Conservation (phyloP, 2,113 vertebrate species). For the Alethe castanea region DNA sequence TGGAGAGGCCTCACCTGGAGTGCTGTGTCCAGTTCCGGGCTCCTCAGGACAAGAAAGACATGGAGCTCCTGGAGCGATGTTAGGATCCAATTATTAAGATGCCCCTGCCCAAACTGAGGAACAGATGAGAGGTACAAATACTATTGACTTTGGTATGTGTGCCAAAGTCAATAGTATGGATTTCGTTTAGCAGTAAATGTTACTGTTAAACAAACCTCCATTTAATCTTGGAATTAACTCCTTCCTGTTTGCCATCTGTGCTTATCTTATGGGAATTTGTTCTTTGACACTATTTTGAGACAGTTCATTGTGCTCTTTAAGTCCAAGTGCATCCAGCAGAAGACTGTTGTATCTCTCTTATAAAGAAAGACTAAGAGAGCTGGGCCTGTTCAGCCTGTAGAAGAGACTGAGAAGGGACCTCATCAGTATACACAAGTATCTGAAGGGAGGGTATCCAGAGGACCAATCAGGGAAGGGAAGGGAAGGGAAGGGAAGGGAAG, state of each 20-base stretch:
- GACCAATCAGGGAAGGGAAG: neutral
- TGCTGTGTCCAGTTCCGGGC: neutral
- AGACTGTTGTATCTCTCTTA: neutral
- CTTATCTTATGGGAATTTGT: neutral
- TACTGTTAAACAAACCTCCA: neutral
- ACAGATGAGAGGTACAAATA: neutral
- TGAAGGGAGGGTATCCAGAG: no score
- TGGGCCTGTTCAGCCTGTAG: no score
- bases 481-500: neutral
- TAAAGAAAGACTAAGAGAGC: neutral
- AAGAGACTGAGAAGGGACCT: no score
- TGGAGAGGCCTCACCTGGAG: neutral
- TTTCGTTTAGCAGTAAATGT: neutral
- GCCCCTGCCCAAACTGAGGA: neutral
- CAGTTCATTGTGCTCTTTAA: neutral
- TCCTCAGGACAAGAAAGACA: neutral
- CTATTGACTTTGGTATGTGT: no score
- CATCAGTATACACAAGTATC: no score
- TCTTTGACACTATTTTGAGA: neutral
- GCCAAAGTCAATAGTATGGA: neutral
- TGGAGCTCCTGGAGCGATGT: neutral
- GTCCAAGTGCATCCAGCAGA: neutral
- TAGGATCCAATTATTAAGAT: neutral
- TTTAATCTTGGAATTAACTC: neutral
- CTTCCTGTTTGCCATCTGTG: neutral